Evolutionary conservation across 2,797 vertebrate species (phyloP).

Genomic region (Sebastes hubbsi): DNA sequence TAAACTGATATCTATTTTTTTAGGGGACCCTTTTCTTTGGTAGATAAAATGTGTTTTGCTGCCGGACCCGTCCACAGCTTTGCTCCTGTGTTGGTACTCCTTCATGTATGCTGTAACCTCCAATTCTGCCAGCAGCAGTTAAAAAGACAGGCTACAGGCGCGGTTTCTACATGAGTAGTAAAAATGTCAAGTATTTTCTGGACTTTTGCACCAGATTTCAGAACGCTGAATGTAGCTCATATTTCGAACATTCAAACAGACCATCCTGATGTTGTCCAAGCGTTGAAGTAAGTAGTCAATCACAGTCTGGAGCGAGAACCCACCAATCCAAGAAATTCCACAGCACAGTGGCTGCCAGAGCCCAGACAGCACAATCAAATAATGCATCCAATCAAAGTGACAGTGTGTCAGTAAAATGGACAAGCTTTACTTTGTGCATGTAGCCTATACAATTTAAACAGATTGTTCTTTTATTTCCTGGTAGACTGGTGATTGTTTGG

Average conservation of each 20-base stretch:
- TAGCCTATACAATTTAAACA: neutral
- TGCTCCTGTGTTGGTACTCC: too few relatives aligned
- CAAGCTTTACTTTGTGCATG: neutral
- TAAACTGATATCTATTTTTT: too few relatives aligned
- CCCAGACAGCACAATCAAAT: neutral
- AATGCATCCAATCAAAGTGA: neutral
- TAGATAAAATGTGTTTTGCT: too few relatives aligned
- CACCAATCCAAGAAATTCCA: neutral
- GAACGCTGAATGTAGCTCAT: too few relatives aligned
- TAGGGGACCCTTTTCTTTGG: too few relatives aligned
- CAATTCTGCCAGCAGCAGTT: too few relatives aligned
- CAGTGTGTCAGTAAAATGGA: neutral
- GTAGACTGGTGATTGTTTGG: neutral
- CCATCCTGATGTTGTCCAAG: neutral
- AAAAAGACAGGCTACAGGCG: too few relatives aligned
- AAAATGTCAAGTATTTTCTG: too few relatives aligned
- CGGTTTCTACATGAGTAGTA: too few relatives aligned
- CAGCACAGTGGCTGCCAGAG: neutral
- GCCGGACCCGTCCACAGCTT: too few relatives aligned
- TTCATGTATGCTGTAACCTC: fast-evolving
- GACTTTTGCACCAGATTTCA: too few relatives aligned
- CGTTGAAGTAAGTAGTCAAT: neutral
- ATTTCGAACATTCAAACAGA: neutral
- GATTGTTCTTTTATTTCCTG: neutral
- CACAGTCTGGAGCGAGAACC: neutral